A percentile compares a stretch with the other conserved stretches of the same genome.
These are phyloP conservation scores for Pangasius macronema DNA, from an alignment of 2,797 vertebrate genomes.

Conservation along the genomic window DNA sequence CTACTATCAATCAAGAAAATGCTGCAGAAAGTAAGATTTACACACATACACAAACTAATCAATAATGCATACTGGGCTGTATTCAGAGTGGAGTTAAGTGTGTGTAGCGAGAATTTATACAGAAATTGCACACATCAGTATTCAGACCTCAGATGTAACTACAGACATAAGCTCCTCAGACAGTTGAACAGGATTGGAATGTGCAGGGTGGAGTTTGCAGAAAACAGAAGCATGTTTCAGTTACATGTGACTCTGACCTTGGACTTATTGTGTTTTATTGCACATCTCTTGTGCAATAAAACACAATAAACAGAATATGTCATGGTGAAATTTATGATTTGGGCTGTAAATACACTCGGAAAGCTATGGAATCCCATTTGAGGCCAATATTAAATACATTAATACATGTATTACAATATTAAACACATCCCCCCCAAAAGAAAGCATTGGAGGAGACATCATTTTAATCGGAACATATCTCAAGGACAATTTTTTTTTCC, in stretches of 20 bases:
- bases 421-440: not conserved
- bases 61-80: slow-evolving; percentile 8
- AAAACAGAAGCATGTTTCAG: not conserved
- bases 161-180: not conserved
- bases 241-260: not conserved
- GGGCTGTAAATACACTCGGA: not conserved
- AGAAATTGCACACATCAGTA: not conserved
- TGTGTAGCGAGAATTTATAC: not conserved
- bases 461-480: not conserved
- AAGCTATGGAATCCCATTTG: not conserved
- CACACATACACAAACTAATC: slow-evolving; percentile 30
- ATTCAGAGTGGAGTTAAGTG: slow-evolving; percentile 3
- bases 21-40: slow-evolving; percentile 20
- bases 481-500: not conserved
- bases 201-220: not conserved
- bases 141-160: not conserved
- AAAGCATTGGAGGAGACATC: too few species aligned
- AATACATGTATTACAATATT: too few species aligned
- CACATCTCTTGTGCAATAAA: not conserved
- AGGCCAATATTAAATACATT: not conserved
- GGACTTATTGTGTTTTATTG: not conserved
- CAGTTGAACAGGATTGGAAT: not conserved
- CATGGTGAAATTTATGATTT: not conserved
- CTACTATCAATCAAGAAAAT: slow-evolving; percentile 34
- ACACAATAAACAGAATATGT: not conserved